Evolutionary conservation across 2,797 vertebrate species (phyloP), one percentile per base, ranked within the genome.

Genomic region (Galaxias olidus): DNA sequence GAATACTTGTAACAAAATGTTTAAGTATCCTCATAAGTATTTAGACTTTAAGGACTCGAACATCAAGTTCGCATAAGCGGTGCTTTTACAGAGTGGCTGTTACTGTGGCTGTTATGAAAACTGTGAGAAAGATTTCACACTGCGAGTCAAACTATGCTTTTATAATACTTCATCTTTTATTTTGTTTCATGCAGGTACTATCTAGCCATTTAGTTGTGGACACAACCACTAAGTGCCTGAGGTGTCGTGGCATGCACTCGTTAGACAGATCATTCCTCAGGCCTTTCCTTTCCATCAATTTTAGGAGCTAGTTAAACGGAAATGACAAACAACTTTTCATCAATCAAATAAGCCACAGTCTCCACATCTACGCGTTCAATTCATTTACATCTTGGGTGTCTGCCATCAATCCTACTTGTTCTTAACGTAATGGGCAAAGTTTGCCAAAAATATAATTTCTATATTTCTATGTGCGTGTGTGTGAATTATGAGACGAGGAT

Each of bases 221-320:
- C 51, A 20, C 17, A 20, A 55, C 57, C 20, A 59, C 54, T 68
- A 11, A 42, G 41, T 40, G 11, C 19, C 30, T 30, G 17, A 45
- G 59, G 42, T 20, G 30, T n/a, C 44, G 52, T 20, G 47, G 64
- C 52, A 9, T 53, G 68, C 19, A 17, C 65, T 50, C 61, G 18
- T 11, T 17, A 45, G 73, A 71, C 61, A 73, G 69, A 51, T 77
- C 72, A 75, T 69, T 66, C 53, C 59, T 74, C 70, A 57, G 17
- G 51, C 30, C 62, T 77, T 77, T 77, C 66, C 63, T 71, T 69
- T 68, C 71, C 73, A 79, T 81, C 65, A 80, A 51, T 61, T 79
- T 75, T 59, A 63, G 66, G 82, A 77, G 79, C 74, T 72, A 70
- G 64, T 72, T 75, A 78, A 80, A 77, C 65, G 71, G 57, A 70